Conservation (phyloP, 1,140 invertebrate species). For the Lepidurus apus region DNA sequence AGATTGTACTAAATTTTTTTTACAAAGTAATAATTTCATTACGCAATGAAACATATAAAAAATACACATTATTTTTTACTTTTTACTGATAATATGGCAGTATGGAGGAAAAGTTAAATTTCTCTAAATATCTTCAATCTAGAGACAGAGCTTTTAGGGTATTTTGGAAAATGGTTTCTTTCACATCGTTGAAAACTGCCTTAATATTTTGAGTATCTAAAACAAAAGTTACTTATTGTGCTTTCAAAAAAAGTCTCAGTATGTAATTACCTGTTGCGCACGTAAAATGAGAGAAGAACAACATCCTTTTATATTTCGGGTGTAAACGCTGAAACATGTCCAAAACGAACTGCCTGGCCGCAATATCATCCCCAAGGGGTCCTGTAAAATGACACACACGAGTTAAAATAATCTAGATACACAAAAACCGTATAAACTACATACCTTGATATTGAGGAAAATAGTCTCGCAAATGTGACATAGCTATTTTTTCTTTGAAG, state of each 20-base stretch:
- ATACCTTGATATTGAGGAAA: conserved; percentile 60
- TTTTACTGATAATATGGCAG: no score
- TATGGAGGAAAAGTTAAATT: no score
- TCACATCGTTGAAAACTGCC: no score
- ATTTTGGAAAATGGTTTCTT: no score
- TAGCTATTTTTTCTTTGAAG: conserved; percentile 58
- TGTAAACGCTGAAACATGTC: conserved; percentile 99
- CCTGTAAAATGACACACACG: conserved; percentile 54
- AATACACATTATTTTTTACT: no score
- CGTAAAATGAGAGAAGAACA: conserved; percentile 99
- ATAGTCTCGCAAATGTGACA: conserved; percentile 60
- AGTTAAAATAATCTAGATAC: background rate
- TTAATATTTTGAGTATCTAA: no score
- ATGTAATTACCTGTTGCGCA: conserved; percentile 93
- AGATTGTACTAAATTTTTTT: no score
- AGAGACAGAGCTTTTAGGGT: no score
- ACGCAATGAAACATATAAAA: no score
- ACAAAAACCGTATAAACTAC: conserved; percentile 21
- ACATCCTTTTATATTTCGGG: conserved; percentile 98
- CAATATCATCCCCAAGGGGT: conserved; percentile 94
- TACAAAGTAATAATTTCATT: no score
- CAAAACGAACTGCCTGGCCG: conserved; percentile 98
- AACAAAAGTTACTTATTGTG: no score
- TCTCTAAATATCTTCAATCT: no score
- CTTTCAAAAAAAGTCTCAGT: background rate